Percentiles rank a stretch among this genome's conserved stretches.
Evolutionary conservation across 2,113 vertebrate species (phyloP).

Genomic region (Macaca nemestrina): DNA sequence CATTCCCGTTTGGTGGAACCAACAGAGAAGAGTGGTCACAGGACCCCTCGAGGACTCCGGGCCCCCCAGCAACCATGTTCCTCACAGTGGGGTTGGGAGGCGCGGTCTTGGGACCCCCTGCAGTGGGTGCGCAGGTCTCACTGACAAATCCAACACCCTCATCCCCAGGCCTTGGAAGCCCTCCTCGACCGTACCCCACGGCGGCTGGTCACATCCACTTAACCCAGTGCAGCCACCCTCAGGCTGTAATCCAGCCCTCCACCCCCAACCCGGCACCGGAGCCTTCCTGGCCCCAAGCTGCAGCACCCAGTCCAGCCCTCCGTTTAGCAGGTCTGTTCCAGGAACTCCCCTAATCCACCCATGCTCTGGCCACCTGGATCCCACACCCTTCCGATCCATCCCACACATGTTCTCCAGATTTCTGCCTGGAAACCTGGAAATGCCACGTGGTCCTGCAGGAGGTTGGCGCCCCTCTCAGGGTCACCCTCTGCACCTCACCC

Average conservation of each 20-base stretch:
- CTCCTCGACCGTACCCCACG: fast-evolving
- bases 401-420: not conserved
- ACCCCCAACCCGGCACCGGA: not conserved
- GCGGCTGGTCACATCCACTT: fast-evolving
- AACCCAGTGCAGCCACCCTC: not conserved
- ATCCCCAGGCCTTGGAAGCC: too few relatives aligned
- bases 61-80: too few relatives aligned
- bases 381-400: not conserved
- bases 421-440: not conserved
- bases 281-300: too few relatives aligned
- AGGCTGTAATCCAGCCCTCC: not conserved
- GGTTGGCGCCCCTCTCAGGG: not conserved
- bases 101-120: fast-evolving
- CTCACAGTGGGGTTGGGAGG: not conserved
- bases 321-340: not conserved
- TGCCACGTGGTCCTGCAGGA: not conserved
- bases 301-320: not conserved
- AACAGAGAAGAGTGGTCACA: not conserved
- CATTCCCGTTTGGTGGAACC: not conserved
- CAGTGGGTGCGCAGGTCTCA: fast-evolving
- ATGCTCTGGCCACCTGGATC: not conserved
- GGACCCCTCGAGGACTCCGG: not conserved
- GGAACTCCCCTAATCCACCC: too few relatives aligned
- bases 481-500: not conserved
- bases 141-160: not conserved